These are phyloP conservation scores for Agelastica alni DNA, from an alignment of 2,888 invertebrate species.

Conservation along the genomic window DNA sequence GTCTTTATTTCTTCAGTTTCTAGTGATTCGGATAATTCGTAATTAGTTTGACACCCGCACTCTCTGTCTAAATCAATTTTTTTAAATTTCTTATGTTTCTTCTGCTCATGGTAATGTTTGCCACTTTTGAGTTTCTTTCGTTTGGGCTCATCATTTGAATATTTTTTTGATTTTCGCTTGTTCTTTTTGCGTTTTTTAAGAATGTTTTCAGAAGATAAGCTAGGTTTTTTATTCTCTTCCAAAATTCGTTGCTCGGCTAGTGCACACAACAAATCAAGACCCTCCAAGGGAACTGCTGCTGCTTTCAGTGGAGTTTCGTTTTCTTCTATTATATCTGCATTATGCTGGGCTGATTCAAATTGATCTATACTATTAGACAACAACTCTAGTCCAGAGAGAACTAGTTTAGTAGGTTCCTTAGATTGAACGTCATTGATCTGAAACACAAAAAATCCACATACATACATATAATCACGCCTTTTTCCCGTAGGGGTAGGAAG, in stretches of 20 bases:
- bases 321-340: conserved; percentile 49
- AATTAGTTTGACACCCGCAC: conserved; percentile 47
- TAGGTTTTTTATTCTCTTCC: conserved; percentile 65
- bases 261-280: conserved; percentile 78
- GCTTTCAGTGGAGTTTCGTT: conserved; percentile 49
- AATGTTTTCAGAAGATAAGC: conserved; percentile 32
- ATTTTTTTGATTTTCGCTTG: conserved; percentile 57
- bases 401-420: conserved; percentile 57
- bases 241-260: conserved; percentile 82
- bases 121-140: conserved; percentile 53
- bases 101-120: conserved; percentile 40
- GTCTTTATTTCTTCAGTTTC: conserved; percentile 56
- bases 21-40: conserved; percentile 51
- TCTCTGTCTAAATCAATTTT: conserved; percentile 36
- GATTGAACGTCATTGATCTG: conserved; percentile 1
- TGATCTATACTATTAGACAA: conserved; percentile 85
- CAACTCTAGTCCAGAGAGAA: conserved; percentile 79
- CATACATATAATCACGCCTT: too few relatives aligned
- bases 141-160: conserved; percentile 51
- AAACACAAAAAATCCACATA: neutral
- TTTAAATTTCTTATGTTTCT: conserved; percentile 41
- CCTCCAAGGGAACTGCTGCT: conserved; percentile 57
- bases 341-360: conserved; percentile 62
- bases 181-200: conserved; percentile 52
- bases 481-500: too few relatives aligned